Conservation (phyloP, 2,113 vertebrate species). For the Talpa occidentalis region DNA sequence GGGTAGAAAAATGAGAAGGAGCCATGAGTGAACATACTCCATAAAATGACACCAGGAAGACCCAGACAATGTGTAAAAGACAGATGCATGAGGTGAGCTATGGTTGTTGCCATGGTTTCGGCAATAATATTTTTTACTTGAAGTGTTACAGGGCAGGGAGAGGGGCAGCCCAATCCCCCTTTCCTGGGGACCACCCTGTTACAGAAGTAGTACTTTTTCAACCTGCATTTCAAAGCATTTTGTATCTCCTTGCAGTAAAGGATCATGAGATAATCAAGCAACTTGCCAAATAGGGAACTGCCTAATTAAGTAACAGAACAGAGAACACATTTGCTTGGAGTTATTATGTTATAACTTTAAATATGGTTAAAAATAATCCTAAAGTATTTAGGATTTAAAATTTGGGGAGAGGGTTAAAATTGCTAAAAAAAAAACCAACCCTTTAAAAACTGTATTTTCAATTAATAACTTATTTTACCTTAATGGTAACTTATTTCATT, state of each 20-base stretch:
- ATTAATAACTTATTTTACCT: slow-evolving; percentile 39
- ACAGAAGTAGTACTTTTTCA: slow-evolving; percentile 31
- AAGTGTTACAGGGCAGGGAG: too few relatives aligned
- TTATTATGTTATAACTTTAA: not conserved
- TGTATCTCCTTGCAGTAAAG: not conserved
- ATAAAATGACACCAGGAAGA: not conserved
- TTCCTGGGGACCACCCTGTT: too few relatives aligned
- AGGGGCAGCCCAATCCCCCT: too few relatives aligned
- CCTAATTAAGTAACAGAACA: slow-evolving; percentile 31
- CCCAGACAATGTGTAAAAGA: not conserved
- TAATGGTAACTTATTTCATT: slow-evolving; percentile 39
- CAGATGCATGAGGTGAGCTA: not conserved
- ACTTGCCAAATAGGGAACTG: slow-evolving; percentile 6
- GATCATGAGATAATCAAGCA: slow-evolving; percentile 16
- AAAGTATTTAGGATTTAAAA: not conserved
- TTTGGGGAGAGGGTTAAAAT: not conserved
- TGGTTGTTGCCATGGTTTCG: slow-evolving; percentile 5
- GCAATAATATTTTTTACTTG: slow-evolving; percentile 58
- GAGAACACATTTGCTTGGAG: slow-evolving; percentile 15
- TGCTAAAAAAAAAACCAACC: not conserved
- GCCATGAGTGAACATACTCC: not conserved
- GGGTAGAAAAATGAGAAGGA: not conserved
- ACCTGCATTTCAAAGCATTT: slow-evolving; percentile 45
- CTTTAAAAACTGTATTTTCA: not conserved
- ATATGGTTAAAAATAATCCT: not conserved